Base-by-base conservation (phyloP, 2,113 vertebrate genomes). In the Neomonachus schauinslandi region DNA sequence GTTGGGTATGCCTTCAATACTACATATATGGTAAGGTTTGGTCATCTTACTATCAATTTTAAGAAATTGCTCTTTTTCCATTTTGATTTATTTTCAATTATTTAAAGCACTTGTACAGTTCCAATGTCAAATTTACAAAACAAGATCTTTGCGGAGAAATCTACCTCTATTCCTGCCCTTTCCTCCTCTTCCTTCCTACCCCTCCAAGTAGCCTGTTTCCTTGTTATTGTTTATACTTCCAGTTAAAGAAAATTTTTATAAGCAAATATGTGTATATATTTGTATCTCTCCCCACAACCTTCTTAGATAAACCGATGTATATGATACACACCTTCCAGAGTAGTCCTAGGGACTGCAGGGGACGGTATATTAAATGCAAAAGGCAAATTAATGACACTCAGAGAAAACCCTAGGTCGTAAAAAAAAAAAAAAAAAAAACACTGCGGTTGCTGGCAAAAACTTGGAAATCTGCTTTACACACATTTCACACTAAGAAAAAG, bases 401-500 rank as follows among this genome's bases (percentile, higher is more conserved):
- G 36, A 96, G 39, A 61, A 74, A 97, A 76, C 2, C 1, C 24
- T 57, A 91, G 24, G 18, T 16, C 67, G 22, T 13, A 2, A 72
- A 79, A 91, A 28, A 46, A 76, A 28, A 72, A 46, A 65, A 31
- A 14, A 6, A 65, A 71, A 82, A 4, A 46, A 42, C 53, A 76
- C 0, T 9, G 28, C 46, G 61, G 24, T 51, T 93, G 69, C 74
- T 74, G 69, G 61, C 61, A 21, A 81, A 87, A 80, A 97, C 86
- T 10, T 28, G 69, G 81, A 93, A 80, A 51, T 84, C 63, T 89
- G 72, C 67, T 89, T 87, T 55, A 74, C 74, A 94, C 42, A 83
- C 61, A 63, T 79, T 95, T 87, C 93, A 95, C 79, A 95, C 67
- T 42, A 80, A 86, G 96, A 57, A 84, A 95, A 93, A 92, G 72